Conservation (phyloP, 2,797 vertebrate genomes). For the Scyliorhinus canicula region DNA sequence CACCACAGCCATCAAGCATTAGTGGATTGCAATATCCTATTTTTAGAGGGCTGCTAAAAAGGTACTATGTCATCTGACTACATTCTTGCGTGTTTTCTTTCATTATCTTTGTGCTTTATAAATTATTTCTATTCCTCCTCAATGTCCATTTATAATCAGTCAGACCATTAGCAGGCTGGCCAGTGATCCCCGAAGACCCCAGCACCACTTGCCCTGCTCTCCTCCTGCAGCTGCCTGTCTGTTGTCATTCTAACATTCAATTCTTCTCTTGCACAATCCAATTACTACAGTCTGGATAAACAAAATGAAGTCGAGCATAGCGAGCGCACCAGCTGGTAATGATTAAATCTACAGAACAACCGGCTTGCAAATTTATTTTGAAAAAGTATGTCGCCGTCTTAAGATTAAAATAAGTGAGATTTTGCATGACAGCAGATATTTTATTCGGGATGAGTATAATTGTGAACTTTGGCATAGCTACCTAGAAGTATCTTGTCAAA, state of each 20-base stretch:
- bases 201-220: background rate
- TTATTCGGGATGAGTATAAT: background rate
- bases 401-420: background rate
- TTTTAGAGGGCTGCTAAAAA: background rate
- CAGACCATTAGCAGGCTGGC: constrained; percentile 2
- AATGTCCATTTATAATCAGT: background rate
- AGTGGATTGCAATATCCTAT: background rate
- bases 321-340: constrained; percentile 20
- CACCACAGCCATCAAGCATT: too few relatives aligned
- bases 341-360: background rate
- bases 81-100: background rate
- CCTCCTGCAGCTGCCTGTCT: background rate
- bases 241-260: constrained; percentile 14
- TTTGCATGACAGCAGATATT: background rate
- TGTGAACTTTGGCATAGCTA: background rate
- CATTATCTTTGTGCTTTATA: background rate
- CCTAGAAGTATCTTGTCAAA: background rate
- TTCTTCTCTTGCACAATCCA: constrained; percentile 26
- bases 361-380: background rate
- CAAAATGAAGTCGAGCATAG: constrained; percentile 22
- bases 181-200: constrained; percentile 22
- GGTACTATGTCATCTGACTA: background rate
- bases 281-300: constrained; percentile 31
- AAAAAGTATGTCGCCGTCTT: background rate
- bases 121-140: background rate